Conservation (phyloP, 2,888 invertebrate species). For the Chaetogeoica ovagalla region DNA sequence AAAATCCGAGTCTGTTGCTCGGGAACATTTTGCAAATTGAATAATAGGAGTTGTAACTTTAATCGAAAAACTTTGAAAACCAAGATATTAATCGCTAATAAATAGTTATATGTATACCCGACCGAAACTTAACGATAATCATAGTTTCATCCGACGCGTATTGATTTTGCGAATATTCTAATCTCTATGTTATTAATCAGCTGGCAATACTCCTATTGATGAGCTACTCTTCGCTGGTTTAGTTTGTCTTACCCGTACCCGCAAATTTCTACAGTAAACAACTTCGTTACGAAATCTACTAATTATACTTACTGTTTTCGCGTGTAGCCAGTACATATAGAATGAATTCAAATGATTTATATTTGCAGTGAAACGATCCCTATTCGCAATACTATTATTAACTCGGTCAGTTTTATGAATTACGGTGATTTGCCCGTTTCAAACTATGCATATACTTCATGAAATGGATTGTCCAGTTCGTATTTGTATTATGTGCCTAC, state of each 20-base stretch:
- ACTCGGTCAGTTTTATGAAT: not conserved
- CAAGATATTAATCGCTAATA: too few relatives aligned
- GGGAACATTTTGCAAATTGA: too few relatives aligned
- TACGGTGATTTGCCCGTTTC: too few relatives aligned
- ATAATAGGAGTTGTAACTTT: too few relatives aligned
- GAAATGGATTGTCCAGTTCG: too few relatives aligned
- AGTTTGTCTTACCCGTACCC: not conserved
- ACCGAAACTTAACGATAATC: not conserved
- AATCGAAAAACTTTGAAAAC: too few relatives aligned
- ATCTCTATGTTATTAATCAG: not conserved
- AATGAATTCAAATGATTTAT: not conserved
- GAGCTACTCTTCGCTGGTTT: not conserved
- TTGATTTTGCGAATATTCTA: not conserved
- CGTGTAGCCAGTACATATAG: not conserved
- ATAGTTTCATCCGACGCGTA: not conserved
- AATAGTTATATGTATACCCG: not conserved
- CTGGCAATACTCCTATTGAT: not conserved
- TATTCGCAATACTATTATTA: not conserved
- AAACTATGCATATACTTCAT: too few relatives aligned
- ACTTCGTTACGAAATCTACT: slow-evolving; percentile 5
- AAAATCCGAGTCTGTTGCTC: too few relatives aligned
- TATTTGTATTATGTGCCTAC: too few relatives aligned
- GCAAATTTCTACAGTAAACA: slow-evolving; percentile 1
- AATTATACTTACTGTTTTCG: not conserved
- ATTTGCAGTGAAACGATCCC: not conserved